A percentile compares a stretch with the other conserved stretches of the same genome.
Conservation (phyloP, 2,888 invertebrate species). For the Athalia rosae region DNA sequence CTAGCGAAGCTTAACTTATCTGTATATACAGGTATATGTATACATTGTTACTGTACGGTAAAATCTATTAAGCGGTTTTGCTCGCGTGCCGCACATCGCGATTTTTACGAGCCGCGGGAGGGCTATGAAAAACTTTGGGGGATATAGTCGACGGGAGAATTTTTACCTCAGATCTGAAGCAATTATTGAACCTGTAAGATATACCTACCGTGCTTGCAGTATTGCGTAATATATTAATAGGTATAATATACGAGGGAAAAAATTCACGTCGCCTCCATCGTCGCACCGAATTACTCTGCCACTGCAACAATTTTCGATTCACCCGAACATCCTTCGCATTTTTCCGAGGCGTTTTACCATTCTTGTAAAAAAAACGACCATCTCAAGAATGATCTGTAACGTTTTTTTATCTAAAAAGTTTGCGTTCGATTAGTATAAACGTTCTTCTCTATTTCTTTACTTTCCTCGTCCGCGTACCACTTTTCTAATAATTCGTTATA, state of each 20-base stretch:
- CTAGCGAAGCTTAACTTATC: neutral
- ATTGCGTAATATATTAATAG: no score
- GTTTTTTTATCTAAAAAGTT: no score
- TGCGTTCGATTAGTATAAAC: neutral
- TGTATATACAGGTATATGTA: no score
- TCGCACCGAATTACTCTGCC: no score
- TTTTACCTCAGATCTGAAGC: neutral
- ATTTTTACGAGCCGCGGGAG: constrained; percentile 16
- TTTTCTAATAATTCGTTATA: constrained; percentile 8
- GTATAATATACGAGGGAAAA: no score
- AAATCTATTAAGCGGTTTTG: constrained; percentile 19
- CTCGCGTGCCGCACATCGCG: constrained; percentile 18
- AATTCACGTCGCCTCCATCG: no score
- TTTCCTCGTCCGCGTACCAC: neutral
- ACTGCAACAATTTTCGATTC: no score
- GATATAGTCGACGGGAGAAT: constrained; percentile 26
- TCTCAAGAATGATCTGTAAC: no score
- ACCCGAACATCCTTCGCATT: no score
- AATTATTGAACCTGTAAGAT: neutral
- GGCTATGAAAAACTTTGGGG: constrained; percentile 18
- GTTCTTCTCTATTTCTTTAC: neutral
- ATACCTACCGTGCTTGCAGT: no score
- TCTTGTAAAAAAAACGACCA: no score
- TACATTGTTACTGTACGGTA: neutral
- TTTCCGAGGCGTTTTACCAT: no score